Percentiles rank a stretch among this genome's conserved stretches.
phyloP scores from a whole-genome alignment of 2,797 vertebrate genomes.

The Periophthalmus magnuspinnatus region DNA sequence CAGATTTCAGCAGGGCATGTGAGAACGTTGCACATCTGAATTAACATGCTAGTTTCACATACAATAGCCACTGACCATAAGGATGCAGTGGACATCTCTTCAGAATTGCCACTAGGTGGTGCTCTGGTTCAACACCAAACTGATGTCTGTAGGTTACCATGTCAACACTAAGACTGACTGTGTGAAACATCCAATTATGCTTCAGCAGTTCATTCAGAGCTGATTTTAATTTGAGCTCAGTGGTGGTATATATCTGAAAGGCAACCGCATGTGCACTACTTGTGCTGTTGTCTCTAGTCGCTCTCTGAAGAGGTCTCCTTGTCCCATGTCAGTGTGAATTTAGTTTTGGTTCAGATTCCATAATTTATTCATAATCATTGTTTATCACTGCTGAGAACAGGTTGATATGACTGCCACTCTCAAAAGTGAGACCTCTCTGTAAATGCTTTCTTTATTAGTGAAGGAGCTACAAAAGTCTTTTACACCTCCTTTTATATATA shows the following conservation, averaged over 20 bases:
- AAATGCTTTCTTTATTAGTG: slow-evolving; percentile 71
- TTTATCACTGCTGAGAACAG: slow-evolving; percentile 37
- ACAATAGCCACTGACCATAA: not conserved
- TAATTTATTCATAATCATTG: slow-evolving; percentile 19
- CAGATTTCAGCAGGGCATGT: slow-evolving; percentile 33
- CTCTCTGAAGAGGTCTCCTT: slow-evolving; percentile 34
- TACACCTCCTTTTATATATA: slow-evolving; percentile 70
- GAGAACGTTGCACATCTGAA: not conserved
- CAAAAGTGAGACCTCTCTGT: slow-evolving; percentile 56
- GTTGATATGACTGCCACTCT: slow-evolving; percentile 53
- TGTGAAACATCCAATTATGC: slow-evolving; percentile 8
- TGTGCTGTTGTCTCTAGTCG: slow-evolving; percentile 19
- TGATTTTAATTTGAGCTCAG: slow-evolving; percentile 11
- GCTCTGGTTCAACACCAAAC: slow-evolving; percentile 38
- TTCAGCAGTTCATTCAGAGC: slow-evolving; percentile 18
- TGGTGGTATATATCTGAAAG: not conserved
- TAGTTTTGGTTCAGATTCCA: slow-evolving; percentile 30
- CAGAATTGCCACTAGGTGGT: slow-evolving; percentile 54
- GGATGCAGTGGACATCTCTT: not conserved
- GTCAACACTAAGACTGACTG: slow-evolving; percentile 14
- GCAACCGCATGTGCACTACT: not conserved
- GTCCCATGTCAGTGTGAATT: slow-evolving; percentile 47
- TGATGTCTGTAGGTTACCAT: not conserved
- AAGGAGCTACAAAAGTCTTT: slow-evolving; percentile 68
- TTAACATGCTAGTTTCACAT: not conserved